Evolutionary conservation across 2,797 vertebrate species (phyloP).

Genomic region (Taenioides sp.): DNA sequence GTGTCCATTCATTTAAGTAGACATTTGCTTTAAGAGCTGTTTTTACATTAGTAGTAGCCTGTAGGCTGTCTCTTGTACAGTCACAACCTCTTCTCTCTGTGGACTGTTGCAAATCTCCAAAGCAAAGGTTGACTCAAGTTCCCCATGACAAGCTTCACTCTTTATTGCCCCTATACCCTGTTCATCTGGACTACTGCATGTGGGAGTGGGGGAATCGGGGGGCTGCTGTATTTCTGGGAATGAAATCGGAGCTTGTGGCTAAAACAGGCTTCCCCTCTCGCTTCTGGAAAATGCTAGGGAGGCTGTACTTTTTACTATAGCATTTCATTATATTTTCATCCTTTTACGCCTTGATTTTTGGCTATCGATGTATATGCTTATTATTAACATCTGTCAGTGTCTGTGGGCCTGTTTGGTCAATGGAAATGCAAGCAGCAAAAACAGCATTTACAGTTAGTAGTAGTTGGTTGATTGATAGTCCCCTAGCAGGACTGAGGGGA

Average conservation of each 20-base stretch:
- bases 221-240: constrained; percentile 50
- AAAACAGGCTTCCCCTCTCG: constrained; percentile 52
- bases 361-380: neutral
- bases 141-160: constrained; percentile 11
- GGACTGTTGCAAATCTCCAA: constrained; percentile 12
- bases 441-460: constrained; percentile 22
- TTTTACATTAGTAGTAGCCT: neutral
- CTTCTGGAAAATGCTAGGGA: constrained; percentile 47
- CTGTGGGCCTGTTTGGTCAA: neutral
- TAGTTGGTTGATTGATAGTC: constrained; percentile 12
- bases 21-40: neutral
- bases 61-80: neutral
- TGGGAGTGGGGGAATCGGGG: neutral
- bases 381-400: constrained; percentile 36
- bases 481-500: constrained; percentile 16
- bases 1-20: neutral
- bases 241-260: constrained; percentile 54
- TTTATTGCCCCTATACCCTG: constrained; percentile 11
- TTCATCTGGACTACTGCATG: constrained; percentile 19
- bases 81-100: constrained; percentile 23
- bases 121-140: constrained; percentile 11
- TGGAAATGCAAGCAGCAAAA: constrained; percentile 1
- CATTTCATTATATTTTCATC: constrained; percentile 53
- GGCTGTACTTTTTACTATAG: constrained; percentile 23
- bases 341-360: constrained; percentile 44